Percentiles rank a stretch among this genome's conserved stretches.
Evolutionary conservation across 2,888 invertebrate species (phyloP).

Genomic region (Isotomurus palustris): DNA sequence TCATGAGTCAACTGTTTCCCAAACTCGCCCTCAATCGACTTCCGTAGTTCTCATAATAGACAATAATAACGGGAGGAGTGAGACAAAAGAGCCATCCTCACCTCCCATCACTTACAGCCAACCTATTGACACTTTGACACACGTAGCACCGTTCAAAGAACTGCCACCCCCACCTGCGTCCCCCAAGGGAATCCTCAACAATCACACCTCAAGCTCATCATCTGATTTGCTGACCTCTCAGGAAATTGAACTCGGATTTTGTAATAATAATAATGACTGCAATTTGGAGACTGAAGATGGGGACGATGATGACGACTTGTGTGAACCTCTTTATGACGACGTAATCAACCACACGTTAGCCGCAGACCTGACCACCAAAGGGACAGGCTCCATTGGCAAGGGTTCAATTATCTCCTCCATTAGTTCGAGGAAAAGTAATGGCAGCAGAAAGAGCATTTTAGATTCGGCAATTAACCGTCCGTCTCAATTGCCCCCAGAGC

Average conservation of each 20-base stretch:
- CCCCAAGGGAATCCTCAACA: neutral
- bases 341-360: constrained; percentile 25
- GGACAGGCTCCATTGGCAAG: constrained; percentile 8
- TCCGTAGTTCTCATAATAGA: constrained; percentile 44
- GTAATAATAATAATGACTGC: no score
- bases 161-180: constrained; percentile 11
- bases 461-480: neutral
- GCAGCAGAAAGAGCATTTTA: neutral
- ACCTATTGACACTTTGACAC: constrained; percentile 23
- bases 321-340: constrained; percentile 44
- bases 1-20: constrained; percentile 4
- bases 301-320: constrained; percentile 5
- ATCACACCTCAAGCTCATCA: no score
- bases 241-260: no score
- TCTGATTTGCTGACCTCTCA: no score
- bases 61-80: constrained; percentile 16
- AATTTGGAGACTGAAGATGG: neutral
- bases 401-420: constrained; percentile 11
- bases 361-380: neutral
- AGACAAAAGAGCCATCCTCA: constrained; percentile 1
- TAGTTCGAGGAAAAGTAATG: constrained; percentile 1
- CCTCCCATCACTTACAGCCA: constrained; percentile 29
- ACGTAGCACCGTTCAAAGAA: constrained; percentile 8
- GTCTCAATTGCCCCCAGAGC: constrained; percentile 7
- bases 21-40: constrained; percentile 31